phyloP scores from a whole-genome alignment of 53 echinoderm and acorn worm species.

The Patiria pectinifera region DNA sequence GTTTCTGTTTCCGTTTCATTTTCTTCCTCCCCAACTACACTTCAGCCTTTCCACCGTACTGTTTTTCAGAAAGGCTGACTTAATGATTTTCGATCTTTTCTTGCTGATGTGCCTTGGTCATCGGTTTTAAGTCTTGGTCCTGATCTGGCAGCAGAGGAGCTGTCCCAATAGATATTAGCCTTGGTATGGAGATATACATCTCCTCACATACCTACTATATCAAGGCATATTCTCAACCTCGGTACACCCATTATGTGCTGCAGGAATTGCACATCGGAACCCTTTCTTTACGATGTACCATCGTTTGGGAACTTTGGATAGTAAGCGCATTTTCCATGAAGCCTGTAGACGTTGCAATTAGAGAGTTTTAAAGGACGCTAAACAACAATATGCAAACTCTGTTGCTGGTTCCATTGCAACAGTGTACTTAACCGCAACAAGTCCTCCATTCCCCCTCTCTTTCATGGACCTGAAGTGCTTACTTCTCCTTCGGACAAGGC shows the following conservation, averaged over 20 bases:
- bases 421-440: not conserved
- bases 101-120: not conserved
- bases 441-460: not conserved
- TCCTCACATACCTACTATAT: slow-evolving; percentile 18
- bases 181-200: slow-evolving; percentile 32
- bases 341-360: too few relatives aligned
- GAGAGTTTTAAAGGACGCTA: too few relatives aligned
- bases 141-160: slow-evolving; percentile 10
- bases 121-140: not conserved
- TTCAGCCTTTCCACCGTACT: slow-evolving; percentile 8
- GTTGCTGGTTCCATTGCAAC: too few relatives aligned
- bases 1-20: not conserved
- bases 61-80: slow-evolving; percentile 28
- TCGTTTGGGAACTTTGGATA: too few relatives aligned
- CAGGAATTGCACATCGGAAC: too few relatives aligned
- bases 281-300: too few relatives aligned
- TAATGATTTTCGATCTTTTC: not conserved
- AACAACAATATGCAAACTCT: too few relatives aligned
- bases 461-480: not conserved
- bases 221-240: not conserved
- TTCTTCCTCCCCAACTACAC: slow-evolving; percentile 11
- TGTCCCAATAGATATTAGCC: slow-evolving; percentile 23
- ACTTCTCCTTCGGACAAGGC: not conserved
- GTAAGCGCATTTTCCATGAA: too few relatives aligned
- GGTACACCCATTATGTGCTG: too few relatives aligned